Evolutionary conservation across 1,140 invertebrate genomes (phyloP), one percentile per base, ranked within the genome.

Genomic region (Subanguina moxae): DNA sequence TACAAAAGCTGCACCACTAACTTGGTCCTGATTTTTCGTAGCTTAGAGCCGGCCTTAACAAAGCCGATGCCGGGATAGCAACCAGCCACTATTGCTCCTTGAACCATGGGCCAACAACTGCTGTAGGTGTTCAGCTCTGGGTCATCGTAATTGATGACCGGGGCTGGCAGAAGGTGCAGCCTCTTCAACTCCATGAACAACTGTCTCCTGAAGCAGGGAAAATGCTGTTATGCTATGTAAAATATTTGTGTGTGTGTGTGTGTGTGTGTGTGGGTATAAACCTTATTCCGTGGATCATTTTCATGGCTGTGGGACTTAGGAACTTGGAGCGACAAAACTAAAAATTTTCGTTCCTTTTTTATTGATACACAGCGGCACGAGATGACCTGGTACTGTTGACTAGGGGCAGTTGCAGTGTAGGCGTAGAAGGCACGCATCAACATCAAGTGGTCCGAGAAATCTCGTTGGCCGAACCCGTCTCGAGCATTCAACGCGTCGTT

Each of bases 381-480:
- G n/a, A n/a, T 38, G 11, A 38, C 32, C 32, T 38, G 32, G 9
- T 62, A 85, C 0, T 86, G 84, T 57, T 87, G 84, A 0, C 1
- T 27, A 9, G 62, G 17, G 25, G 17, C 23, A 5, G 32, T 38
- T 38, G 32, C 32, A 38, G 32, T 38, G 57, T 78, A 80, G 0
- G 62, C 88, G 85, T 93, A 90, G 83, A 93, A 95, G 0, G 90
- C 88, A 77, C 90, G 85, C 7, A 97, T 84, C 38, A 94, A 85
- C 7, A 89, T 87, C 87, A 97, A 90, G 80, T 97, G 94, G 85
- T 98, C 94, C 70, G 92, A 94, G 70, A 87, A 89, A 11, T 90
- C 88, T 57, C 87, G 88, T 1, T 88, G 87, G 0, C 90, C 86
- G 68, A 95, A 88, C 67, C 89, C 88, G 68, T 88, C 87, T 38